phyloP scores from a whole-genome alignment of 2,888 invertebrate species.

The Athrips mouffetella region DNA sequence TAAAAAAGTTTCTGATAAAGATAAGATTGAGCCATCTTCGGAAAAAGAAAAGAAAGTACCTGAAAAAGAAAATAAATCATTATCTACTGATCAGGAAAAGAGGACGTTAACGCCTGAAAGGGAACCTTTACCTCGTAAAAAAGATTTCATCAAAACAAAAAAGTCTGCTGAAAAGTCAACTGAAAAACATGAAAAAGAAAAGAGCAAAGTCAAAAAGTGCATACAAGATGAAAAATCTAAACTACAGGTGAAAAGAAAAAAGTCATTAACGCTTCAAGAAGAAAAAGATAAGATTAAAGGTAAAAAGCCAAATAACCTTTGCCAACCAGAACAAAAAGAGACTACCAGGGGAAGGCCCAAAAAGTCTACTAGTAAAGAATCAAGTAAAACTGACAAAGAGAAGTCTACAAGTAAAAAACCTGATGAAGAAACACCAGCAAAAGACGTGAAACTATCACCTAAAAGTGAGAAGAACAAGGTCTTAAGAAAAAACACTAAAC shows the following conservation, averaged over 20 bases:
- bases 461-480: slow-evolving; percentile 37
- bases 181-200: slow-evolving; percentile 1
- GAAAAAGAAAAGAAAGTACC: slow-evolving; percentile 14
- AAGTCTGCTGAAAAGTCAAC: not conserved
- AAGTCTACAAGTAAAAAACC: slow-evolving; percentile 13
- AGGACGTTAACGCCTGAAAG: not conserved
- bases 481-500: slow-evolving; percentile 44
- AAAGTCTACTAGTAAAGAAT: slow-evolving; percentile 3
- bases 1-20: not conserved
- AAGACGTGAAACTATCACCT: slow-evolving; percentile 24
- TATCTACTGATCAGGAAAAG: slow-evolving; percentile 7
- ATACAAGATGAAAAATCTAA: not conserved
- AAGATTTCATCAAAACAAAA: slow-evolving; percentile 1
- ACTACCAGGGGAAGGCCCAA: not conserved
- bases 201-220: not conserved
- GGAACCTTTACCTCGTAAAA: not conserved
- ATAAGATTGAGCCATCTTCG: not conserved
- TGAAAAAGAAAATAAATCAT: slow-evolving; percentile 17
- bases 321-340: not conserved
- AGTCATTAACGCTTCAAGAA: not conserved
- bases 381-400: slow-evolving; percentile 11
- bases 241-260: not conserved
- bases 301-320: not conserved
- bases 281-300: slow-evolving; percentile 4
- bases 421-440: not conserved